Conservation (phyloP, 2,797 vertebrate genomes). For the Geotria australis region DNA sequence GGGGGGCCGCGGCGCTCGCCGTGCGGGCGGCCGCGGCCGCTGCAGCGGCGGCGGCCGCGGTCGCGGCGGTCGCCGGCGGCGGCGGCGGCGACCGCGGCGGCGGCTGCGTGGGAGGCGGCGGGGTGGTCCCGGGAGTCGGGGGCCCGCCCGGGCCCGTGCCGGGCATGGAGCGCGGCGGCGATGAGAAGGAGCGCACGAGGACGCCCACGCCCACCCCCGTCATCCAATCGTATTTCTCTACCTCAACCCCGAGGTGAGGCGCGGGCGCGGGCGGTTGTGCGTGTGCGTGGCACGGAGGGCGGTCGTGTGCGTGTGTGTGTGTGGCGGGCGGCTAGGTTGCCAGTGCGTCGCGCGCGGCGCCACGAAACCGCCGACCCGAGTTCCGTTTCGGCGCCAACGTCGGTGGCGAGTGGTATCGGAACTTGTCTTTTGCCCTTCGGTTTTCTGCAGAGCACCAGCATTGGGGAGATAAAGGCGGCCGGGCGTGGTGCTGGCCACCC, state of each 20-base stretch:
- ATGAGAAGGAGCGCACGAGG: neutral
- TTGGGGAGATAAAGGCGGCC: too few species aligned
- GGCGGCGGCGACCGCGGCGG: neutral
- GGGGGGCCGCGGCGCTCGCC: neutral
- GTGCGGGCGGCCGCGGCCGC: neutral
- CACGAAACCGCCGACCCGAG: too few species aligned
- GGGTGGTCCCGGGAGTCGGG: neutral
- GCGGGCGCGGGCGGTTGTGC: neutral
- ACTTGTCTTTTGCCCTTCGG: too few species aligned
- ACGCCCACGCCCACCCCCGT: conserved; percentile 29
- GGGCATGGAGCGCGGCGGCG: neutral
- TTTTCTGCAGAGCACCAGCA: too few species aligned
- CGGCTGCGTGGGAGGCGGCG: too few species aligned
- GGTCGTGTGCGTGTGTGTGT: too few species aligned
- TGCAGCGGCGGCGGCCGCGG: neutral
- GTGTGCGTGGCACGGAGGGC: too few species aligned
- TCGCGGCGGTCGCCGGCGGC: neutral
- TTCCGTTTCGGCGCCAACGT: too few species aligned
- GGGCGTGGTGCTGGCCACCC: too few species aligned
- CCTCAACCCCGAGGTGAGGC: neutral
- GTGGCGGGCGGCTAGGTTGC: too few species aligned
- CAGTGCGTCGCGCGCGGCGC: too few species aligned
- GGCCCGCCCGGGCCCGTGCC: neutral
- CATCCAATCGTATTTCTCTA: conserved; percentile 54
- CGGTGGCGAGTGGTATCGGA: too few species aligned